These are phyloP conservation scores for Dufourea novaeangliae DNA, from an alignment of 1,140 invertebrate species.

Conservation along the genomic window DNA sequence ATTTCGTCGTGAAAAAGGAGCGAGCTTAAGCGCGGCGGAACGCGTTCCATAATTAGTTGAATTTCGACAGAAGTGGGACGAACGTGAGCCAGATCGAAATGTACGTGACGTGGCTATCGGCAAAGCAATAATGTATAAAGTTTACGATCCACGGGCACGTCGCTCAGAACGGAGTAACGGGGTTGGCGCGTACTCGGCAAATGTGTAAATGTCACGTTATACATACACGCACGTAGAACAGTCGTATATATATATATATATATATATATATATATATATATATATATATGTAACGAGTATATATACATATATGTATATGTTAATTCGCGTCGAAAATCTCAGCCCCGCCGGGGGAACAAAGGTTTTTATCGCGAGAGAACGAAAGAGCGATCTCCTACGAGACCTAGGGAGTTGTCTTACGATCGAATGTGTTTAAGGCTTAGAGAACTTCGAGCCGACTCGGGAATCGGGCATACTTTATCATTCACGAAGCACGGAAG, in stretches of 20 bases:
- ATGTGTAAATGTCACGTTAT: conserved; percentile 74
- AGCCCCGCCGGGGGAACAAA: background rate
- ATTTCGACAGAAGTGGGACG: conserved; percentile 20
- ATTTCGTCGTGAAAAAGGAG: too few species aligned
- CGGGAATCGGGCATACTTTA: background rate
- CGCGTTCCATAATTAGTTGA: conserved; percentile 28
- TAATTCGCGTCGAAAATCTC: conserved; percentile 29
- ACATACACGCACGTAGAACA: conserved; percentile 60
- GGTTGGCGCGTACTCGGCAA: background rate
- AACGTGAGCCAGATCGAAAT: conserved; percentile 51
- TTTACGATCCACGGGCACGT: conserved; percentile 76
- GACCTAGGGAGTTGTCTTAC: conserved; percentile 1
- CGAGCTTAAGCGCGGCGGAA: background rate
- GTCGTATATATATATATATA: conserved; percentile 18
- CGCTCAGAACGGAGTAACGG: conserved; percentile 69
- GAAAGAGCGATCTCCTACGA: background rate
- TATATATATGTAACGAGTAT: conserved; percentile 20
- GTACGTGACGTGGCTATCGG: conserved; percentile 76
- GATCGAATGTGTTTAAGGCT: background rate
- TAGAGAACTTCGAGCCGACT: background rate
- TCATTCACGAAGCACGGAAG: conserved; percentile 24
- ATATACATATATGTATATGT: conserved; percentile 8
- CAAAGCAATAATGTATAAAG: conserved; percentile 81
- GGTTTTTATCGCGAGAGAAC: conserved; percentile 7
- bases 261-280: conserved; percentile 6